Conservation (phyloP, 2,888 invertebrate genomes). For the Hartigia nigra region DNA sequence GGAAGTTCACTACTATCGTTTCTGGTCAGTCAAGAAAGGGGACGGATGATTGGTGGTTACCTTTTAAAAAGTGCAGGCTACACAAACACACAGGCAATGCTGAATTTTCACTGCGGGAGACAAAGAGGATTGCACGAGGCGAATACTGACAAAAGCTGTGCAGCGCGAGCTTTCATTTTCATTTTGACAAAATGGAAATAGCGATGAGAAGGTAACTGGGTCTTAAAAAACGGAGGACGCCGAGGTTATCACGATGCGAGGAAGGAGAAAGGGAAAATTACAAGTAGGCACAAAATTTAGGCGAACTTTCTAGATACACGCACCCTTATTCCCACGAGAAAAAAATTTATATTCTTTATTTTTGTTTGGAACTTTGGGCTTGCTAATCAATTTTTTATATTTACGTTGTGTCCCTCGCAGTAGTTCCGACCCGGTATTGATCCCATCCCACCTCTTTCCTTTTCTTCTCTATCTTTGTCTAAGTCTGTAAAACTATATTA, state of each 20-base stretch:
- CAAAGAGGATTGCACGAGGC: neutral
- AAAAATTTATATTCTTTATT: neutral
- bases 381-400: neutral
- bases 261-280: neutral
- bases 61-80: neutral
- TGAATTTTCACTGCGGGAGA: neutral
- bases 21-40: neutral
- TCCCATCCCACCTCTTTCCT: accelerated
- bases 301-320: neutral
- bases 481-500: neutral
- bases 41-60: no score
- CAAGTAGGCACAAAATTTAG: neutral
- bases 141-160: neutral
- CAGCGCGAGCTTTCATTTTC: neutral
- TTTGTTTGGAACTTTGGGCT: neutral
- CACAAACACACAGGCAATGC: neutral
- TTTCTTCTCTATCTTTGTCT: neutral
- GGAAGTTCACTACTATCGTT: slow-evolving; percentile 8
- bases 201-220: neutral
- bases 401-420: neutral
- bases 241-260: neutral
- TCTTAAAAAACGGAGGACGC: neutral
- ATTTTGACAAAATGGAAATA: neutral
- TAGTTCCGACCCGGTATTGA: neutral
- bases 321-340: neutral